Percentiles rank a stretch among this genome's conserved stretches.
phyloP scores from a whole-genome alignment of 2,113 vertebrate species.

The Micromys minutus region DNA sequence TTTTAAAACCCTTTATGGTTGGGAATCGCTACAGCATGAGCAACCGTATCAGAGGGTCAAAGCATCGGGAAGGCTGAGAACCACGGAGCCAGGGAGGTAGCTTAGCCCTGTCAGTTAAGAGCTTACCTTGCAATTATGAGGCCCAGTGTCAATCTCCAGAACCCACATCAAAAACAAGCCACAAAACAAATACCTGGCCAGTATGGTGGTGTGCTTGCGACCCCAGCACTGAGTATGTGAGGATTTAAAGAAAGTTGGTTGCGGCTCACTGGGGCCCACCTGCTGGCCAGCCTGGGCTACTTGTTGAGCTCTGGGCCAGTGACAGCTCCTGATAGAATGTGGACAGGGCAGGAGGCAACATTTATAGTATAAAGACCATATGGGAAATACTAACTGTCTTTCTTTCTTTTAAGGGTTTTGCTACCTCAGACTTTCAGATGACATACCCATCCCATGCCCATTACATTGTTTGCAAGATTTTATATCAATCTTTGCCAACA shows the following conservation, averaged over 20 bases:
- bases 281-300: no score
- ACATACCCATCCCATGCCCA: neutral
- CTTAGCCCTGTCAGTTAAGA: neutral
- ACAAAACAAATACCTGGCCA: neutral
- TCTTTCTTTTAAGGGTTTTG: neutral
- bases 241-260: no score
- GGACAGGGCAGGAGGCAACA: neutral
- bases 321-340: no score
- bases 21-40: neutral
- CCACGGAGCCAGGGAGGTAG: neutral
- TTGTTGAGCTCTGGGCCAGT: no score
- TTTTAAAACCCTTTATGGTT: neutral
- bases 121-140: neutral
- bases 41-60: neutral
- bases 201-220: no score
- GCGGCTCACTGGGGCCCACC: no score
- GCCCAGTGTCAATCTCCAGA: neutral
- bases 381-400: neutral
- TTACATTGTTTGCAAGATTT: constrained; percentile 1
- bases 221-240: no score
- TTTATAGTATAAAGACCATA: neutral
- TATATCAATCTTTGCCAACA: constrained; percentile 19
- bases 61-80: neutral
- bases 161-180: neutral
- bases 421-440: neutral